Evolutionary conservation across 2,888 invertebrate species (phyloP), one percentile per base, ranked within the genome.

Genomic region (Notocelia uddmanniana): DNA sequence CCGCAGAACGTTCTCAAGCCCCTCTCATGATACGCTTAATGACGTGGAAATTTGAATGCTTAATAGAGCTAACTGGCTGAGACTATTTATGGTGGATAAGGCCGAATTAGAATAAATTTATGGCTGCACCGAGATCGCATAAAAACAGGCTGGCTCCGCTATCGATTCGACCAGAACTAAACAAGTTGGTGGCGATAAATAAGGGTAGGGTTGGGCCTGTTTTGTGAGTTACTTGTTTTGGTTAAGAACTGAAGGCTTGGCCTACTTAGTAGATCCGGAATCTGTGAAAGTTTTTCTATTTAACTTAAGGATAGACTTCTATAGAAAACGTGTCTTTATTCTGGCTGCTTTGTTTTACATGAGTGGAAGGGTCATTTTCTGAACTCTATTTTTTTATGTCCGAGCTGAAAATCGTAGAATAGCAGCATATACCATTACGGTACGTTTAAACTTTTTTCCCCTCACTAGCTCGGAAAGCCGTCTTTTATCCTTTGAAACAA

Each of bases 31-130:
- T 19, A 13, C 59, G 15, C 37, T 77, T 79, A 81, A 81, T 79
- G 80, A 79, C 69, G 74, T 76, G 78, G 77, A 80, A 78, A 76
- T 68, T 74, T 69, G 50, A 62, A 74, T 74, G 74, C 77, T 76
- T 74, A 78, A 78, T 75, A 73, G 73, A 77, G 73, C 67, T 66
- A 70, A 70, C 64, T 71, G 71, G 59, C 59, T 71, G 59, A 58
- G 70, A 57, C 57, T 71, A 71, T 66, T 71, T 60, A 71, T 66
- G 60, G 64, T 54, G 60, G 71, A 71, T 71, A 71, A 50, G 70
- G 31, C 41, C 52, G 52, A 67, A 67, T 71, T 71, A 60, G 71
- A 67, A 54, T 71, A 71, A 67, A 71, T 71, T 71, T 71, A 71
- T 71, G 45, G 71, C 52, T 64, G 64, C 68, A 41, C 31, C 19